Evolutionary conservation across 2,113 vertebrate species (phyloP), one percentile per base, ranked within the genome.

Genomic region (Scophthalmus maximus): DNA sequence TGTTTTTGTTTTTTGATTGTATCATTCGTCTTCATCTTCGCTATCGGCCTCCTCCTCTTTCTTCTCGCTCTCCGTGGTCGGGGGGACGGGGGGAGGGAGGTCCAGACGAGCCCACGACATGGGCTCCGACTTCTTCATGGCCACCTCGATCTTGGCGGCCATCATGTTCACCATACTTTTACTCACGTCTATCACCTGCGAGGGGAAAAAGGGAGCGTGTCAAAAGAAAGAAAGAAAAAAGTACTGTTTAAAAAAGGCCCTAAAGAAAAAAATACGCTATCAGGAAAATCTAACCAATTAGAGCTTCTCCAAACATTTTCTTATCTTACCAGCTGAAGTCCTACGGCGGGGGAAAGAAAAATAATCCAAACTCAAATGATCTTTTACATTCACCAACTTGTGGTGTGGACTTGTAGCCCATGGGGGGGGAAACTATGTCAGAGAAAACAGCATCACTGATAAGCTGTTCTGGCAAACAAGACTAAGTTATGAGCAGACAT

Each of bases 21-120:
- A 75, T 87, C 76, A 88, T 58, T 90, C 85, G 18, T 84, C 82
- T 14, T 90, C 90, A 0, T 89, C 91, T 0, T 93, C 92, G 10
- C 88, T 88, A 0, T 92, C n/a, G n/a, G n/a, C n/a, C n/a, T n/a
- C 89, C n/a, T 81, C 86, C 56, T 84, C 79, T 72, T 89, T 83
- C 56, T 92, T 87, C 68, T 93, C 87, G 18, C 81, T 82, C 40
- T 93, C 88, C 58, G 93, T 88, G n/a, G 90, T 78, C 1, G 81
- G 76, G 26, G 18, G 8, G 59, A 85, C 92, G 3, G 92, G 82
- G 9, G 90, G 89, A 5, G 96, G 96, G 6, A 98, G 88, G 89
- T 99, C 98, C 76, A 99, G 93, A 20, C 95, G 95, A 11, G 96
- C 96, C 98, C 98, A 99, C 0, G 92, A 89, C 92, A 99, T 94